phyloP scores from a whole-genome alignment of 2,888 invertebrate genomes.

The Proisotoma minuta region DNA sequence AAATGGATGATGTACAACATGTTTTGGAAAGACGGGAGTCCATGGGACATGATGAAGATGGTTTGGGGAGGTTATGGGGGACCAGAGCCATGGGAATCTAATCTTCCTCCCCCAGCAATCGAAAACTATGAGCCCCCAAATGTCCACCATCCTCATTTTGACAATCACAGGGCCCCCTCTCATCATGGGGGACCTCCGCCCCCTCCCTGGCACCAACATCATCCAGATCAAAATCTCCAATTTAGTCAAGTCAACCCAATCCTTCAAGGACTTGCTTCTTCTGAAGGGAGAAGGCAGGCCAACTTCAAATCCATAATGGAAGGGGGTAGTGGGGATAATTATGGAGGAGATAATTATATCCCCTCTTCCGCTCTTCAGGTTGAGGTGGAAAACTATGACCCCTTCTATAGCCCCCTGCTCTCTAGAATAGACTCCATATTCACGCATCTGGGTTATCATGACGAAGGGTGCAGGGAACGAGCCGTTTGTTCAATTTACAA shows the following conservation, averaged over 20 bases:
- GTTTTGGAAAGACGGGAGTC: slow-evolving; percentile 57
- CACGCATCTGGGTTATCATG: slow-evolving; percentile 63
- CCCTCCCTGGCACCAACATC: no score
- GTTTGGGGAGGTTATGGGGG: slow-evolving; percentile 24
- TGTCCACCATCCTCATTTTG: slow-evolving; percentile 37
- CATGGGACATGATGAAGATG: slow-evolving; percentile 43
- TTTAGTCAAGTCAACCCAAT: slow-evolving; percentile 26
- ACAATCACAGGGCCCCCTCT: slow-evolving; percentile 14
- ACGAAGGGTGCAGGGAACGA: slow-evolving; percentile 70
- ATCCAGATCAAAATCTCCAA: slow-evolving; percentile 28
- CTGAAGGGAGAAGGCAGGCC: slow-evolving; percentile 22
- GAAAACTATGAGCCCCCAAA: slow-evolving; percentile 42
- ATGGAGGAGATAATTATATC: slow-evolving; percentile 29
- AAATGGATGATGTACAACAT: slow-evolving; percentile 77
- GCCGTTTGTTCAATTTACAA: slow-evolving; percentile 80
- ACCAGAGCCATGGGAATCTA: slow-evolving; percentile 28
- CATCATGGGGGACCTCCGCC: slow-evolving; percentile 11
- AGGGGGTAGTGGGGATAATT: slow-evolving; percentile 11
- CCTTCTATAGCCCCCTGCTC: slow-evolving; percentile 76
- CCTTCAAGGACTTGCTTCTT: slow-evolving; percentile 13
- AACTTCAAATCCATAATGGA: slow-evolving; percentile 17
- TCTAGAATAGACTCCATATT: slow-evolving; percentile 73
- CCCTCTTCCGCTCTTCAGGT: slow-evolving; percentile 43
- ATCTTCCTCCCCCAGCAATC: slow-evolving; percentile 31
- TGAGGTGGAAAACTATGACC: slow-evolving; percentile 61